Base-by-base conservation (phyloP, 2,797 vertebrate genomes). In the Trachops cirrhosus region DNA sequence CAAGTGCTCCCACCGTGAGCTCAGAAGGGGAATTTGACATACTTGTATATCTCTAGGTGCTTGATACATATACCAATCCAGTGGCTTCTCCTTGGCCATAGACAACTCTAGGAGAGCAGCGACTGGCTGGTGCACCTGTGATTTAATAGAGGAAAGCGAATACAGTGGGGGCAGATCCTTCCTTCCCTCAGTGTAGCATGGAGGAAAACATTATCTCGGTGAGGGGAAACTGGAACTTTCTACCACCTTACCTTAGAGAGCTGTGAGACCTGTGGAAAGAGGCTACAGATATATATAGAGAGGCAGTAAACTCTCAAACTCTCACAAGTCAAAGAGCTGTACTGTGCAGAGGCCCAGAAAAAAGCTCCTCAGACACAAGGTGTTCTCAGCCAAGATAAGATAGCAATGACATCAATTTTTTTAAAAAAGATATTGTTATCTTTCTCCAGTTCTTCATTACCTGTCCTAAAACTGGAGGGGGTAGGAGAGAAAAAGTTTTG, bases 171-270 rank as follows among this genome's bases (percentile, higher is more conserved):
- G 14, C 2, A 1, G 34, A 11, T 9, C 19, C 19, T 59, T 67
- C 32, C 24, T 39, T 29, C 18, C 3, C 9, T 59, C 41, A 41
- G 37, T n/a, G 18, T 0, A 39, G 9, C 50, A 19, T 6, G 52
- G 4, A 19, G 22, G 48, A n/a, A 3, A 15, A 34, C 6, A 5
- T 2, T 19, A n/a, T n/a, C 34, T 64, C 32, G 32, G 3, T 10
- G 52, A 26, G 12, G 19, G 6, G 2, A 26, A 41, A 0, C 12
- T n/a, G 54, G 18, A 21, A 29, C 5, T 7, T 52, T 62, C 32
- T 32, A 3, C 0, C 16, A 26, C 8, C 8, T 78, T 6, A 6
- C 5, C 15, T 22, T 0, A 62, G 21, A 44, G 0, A 19, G 14
- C 9, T 39, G 26, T 46, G 34, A 48, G 50, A 50, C 22, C n/a